Base-by-base conservation (phyloP, 2,113 vertebrate species). In the Myotis davidii region DNA sequence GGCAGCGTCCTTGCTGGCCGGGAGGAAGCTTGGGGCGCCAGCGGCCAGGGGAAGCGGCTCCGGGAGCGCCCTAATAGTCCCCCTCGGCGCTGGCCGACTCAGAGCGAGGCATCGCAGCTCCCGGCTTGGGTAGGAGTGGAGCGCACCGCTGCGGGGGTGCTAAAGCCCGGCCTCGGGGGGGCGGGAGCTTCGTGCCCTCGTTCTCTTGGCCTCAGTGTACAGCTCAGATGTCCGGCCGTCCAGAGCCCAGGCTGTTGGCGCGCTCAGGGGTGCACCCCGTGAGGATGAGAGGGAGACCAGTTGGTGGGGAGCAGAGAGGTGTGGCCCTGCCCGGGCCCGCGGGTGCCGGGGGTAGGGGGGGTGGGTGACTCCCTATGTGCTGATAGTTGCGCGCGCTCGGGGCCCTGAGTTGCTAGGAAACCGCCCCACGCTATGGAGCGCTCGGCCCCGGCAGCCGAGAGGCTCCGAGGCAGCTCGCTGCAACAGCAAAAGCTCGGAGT, bases 361-460 rank as follows among this genome's bases (percentile, higher is more conserved):
- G 74, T 45, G 27, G 88, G 91, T 81, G 72, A 54, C 82, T 94
- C 45, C 17, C 27, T 3, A 52, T 23, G 52, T 78, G 70, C 23
- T 0, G 21, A 25, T 56, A 52, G 54, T 85, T 32, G 37, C 72
- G 59, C 23, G 37, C 54, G 3, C 83, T 74, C 23, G 0, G 12
- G 79, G 78, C 88, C 34, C 2, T 25, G 69, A 72, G 98, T 98
- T 98, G 98, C 98, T 98, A 98, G 97, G 98, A 98, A 96, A 98
- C 98, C 90, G 48, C 97, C 94, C 96, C 96, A 97, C 96, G 97
- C 97, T 96, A 69, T 12, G 7, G 77, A 65, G 96, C 82, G 50
- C 67, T 34, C 42, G 0, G 90, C 84, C 85, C 25, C 2, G 59
- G 94, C 87, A 21, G 86, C 94, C 81, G 12, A 59, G 37, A 72